phyloP scores from a whole-genome alignment of 2,888 invertebrate species.

The Morpho achilles region DNA sequence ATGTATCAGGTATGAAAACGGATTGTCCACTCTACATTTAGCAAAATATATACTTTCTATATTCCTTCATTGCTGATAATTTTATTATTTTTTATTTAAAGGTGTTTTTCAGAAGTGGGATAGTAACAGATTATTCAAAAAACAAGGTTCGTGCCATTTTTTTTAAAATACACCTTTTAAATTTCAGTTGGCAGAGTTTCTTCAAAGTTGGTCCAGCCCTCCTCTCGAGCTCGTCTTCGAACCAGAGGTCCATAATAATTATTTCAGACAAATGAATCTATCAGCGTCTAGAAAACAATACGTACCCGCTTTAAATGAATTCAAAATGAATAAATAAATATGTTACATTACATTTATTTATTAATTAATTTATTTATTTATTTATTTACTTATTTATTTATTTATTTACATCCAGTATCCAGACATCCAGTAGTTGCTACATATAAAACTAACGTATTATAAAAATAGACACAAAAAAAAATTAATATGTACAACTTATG shows the following conservation, averaged over 20 bases:
- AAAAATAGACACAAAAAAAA: no score
- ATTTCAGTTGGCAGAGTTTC: conserved; percentile 45
- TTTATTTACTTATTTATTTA: no score
- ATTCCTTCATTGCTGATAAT: no score
- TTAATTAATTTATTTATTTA: no score
- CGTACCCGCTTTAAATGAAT: conserved; percentile 79
- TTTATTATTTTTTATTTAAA: no score
- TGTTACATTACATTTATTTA: conserved; percentile 1
- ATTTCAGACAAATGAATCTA: conserved; percentile 79
- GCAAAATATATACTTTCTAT: no score
- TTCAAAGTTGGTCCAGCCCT: conserved; percentile 49
- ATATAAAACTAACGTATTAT: no score
- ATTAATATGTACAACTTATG: no score
- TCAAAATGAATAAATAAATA: conserved; percentile 36
- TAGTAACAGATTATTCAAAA: not conserved
- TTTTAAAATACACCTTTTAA: not conserved
- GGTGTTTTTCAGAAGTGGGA: not conserved
- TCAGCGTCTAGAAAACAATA: conserved; percentile 84
- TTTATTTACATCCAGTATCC: no score
- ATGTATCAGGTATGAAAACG: no score
- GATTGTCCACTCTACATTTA: no score
- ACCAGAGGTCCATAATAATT: conserved; percentile 58
- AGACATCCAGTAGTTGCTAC: no score
- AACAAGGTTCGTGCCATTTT: not conserved
- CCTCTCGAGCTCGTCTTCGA: conserved; percentile 51